Evolutionary conservation across 1,140 invertebrate genomes (phyloP).

Genomic region (Semibalanus balanoides): DNA sequence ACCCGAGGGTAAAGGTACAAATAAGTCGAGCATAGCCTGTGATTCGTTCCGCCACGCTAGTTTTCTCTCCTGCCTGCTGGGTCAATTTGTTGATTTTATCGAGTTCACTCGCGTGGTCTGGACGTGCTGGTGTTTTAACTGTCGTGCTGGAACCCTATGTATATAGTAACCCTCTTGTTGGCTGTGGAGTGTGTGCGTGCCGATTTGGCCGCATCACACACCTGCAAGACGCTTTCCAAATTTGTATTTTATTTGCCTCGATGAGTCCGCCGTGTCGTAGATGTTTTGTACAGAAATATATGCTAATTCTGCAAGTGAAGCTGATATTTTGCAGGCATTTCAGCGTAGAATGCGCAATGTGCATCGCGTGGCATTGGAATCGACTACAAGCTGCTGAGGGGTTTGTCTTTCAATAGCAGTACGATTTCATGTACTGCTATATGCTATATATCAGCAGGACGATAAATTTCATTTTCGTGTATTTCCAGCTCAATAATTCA

Average conservation of each 20-base stretch:
- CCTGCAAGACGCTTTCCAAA: slow-evolving; percentile 1
- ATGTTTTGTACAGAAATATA: slow-evolving; percentile 3
- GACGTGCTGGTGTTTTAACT: not conserved
- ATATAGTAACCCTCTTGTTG: not conserved
- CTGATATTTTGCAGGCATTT: not conserved
- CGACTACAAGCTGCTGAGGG: too few species aligned
- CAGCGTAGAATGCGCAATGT: too few species aligned
- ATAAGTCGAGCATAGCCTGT: slow-evolving; percentile 1
- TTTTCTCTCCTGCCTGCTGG: not conserved
- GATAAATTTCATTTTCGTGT: too few species aligned
- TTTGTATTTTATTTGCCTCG: slow-evolving; percentile 2
- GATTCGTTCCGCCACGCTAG: not conserved
- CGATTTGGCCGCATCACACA: not conserved
- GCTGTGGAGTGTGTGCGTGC: not conserved
- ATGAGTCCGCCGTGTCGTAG: slow-evolving; percentile 1
- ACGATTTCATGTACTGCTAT: too few species aligned
- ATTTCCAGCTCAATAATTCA: too few species aligned
- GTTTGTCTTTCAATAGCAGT: too few species aligned
- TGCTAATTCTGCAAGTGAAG: not conserved
- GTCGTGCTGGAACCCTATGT: not conserved
- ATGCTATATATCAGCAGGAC: too few species aligned
- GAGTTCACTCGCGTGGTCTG: not conserved
- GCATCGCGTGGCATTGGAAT: too few species aligned
- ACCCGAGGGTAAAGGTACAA: not conserved
- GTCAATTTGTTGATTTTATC: slow-evolving; percentile 2